These are phyloP conservation scores for Danio jaintianensis DNA, from an alignment of 2,797 vertebrate genomes.

Conservation along the genomic window DNA sequence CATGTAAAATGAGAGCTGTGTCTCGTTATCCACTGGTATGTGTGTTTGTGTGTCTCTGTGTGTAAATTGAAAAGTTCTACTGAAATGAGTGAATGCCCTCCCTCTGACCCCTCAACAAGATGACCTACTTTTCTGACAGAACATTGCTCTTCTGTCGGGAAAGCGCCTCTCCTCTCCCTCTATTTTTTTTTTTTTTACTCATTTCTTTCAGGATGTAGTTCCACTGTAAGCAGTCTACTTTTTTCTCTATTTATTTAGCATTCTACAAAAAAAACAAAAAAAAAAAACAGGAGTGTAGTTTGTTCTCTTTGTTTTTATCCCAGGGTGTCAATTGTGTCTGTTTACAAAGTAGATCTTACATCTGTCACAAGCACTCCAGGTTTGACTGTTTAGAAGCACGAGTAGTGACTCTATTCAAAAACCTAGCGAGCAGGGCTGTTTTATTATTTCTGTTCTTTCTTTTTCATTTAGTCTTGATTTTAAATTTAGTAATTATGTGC, in stretches of 20 bases:
- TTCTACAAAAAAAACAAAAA: background rate
- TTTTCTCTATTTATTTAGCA: background rate
- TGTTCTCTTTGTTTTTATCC: background rate
- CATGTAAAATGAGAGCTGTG: background rate
- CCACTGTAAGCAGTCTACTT: conserved; percentile 38
- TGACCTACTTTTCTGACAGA: conserved; percentile 53
- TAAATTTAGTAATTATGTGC: too few relatives aligned
- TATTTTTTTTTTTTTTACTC: conserved; percentile 21
- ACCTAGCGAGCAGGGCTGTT: background rate
- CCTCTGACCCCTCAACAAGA: conserved; percentile 50
- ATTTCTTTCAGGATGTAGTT: conserved; percentile 20
- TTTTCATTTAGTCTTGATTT: too few relatives aligned
- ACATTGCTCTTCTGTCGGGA: conserved; percentile 42
- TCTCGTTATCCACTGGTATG: background rate
- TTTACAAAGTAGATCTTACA: background rate
- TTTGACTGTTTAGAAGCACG: background rate
- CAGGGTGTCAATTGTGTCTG: background rate
- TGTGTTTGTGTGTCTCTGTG: background rate
- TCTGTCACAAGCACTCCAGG: background rate
- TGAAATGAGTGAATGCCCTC: conserved; percentile 35
- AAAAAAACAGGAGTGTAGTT: background rate
- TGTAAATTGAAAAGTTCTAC: background rate
- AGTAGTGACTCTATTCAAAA: background rate
- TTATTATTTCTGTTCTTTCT: too few relatives aligned
- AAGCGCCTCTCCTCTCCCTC: conserved; percentile 29